A percentile compares a stretch with the other conserved stretches of the same genome.
Conservation (phyloP, 2,888 invertebrate genomes). For the Melangyna quadrimaculata region DNA sequence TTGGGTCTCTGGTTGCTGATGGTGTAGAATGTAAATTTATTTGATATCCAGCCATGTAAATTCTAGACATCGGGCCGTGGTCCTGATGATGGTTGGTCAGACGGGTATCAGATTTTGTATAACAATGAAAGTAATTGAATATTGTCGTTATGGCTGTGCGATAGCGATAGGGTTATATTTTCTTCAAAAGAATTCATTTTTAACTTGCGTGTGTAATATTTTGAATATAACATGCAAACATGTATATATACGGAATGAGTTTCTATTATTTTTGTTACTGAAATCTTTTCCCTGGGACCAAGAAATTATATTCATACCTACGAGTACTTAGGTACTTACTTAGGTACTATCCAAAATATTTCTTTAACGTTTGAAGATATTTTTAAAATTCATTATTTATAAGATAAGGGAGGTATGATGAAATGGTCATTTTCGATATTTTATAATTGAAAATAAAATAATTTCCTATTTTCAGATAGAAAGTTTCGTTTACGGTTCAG, state of each 20-base stretch:
- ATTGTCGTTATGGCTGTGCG: conserved; percentile 34
- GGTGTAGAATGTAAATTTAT: conserved; percentile 46
- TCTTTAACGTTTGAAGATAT: too few species aligned
- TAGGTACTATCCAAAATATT: too few species aligned
- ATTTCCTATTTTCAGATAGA: too few species aligned
- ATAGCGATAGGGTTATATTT: conserved; percentile 1
- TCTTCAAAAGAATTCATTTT: conserved; percentile 14
- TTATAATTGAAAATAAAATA: too few species aligned
- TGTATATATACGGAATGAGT: background rate
- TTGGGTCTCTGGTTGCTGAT: conserved; percentile 15
- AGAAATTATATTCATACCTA: background rate
- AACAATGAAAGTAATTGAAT: conserved; percentile 64
- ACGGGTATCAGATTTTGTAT: conserved; percentile 47
- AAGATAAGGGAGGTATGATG: too few species aligned
- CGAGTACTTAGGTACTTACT: too few species aligned
- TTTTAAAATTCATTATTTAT: too few species aligned
- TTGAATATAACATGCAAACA: too few species aligned
- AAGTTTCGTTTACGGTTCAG: too few species aligned
- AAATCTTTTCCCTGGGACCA: background rate
- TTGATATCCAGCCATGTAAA: conserved; percentile 48
- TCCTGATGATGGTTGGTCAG: conserved; percentile 43
- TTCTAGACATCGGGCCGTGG: conserved; percentile 43
- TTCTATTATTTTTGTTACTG: background rate
- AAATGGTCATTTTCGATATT: too few species aligned
- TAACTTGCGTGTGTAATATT: background rate